Base-by-base conservation (phyloP, 1,140 invertebrate species). In the Tribolium castaneum region DNA sequence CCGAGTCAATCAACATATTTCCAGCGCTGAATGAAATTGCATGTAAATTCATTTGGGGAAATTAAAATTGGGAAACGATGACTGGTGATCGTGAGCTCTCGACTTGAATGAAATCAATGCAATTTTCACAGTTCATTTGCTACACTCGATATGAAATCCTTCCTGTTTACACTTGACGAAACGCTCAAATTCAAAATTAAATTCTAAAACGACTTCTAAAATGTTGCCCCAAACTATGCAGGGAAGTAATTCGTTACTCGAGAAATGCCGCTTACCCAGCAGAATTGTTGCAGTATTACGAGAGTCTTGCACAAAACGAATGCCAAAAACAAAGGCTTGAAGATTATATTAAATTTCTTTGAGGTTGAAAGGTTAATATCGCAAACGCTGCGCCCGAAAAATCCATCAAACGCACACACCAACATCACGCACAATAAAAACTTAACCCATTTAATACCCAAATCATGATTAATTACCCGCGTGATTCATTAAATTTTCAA, bases 41-140 rank as follows among this genome's bases (percentile, higher is more conserved):
- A 80, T 78, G 76, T 75, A 80, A 77, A 80, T 80, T 80, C 77
- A 80, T 78, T 79, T 76, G 22, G 51, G 45, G 50, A 79, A 79
- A 79, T 79, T 79, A 75, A 79, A 79, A 79, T 76, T 79, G 77
- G 75, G 77, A 79, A 79, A 75, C 50, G 80, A 81, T 81, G 79
- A 80, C 79, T 80, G 62, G 76, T 62, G 34, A 56, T 54, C 66
- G 34, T 78, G 62, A 34, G 22, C 51, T 34, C 35, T 22, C n/a
- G 56, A 49, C 13, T 7, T 35, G 75, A 77, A 77, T 76, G 52
- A 70, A 80, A 76, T 73, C 76, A 75, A 79, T 81, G 80, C 80
- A 81, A 75, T 79, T 81, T 77, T 81, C 76, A 74, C 80, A 54
- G 75, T 71, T 79, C 80, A 81, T 81, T 81, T 77, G 70, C 13